Percentiles rank a stretch among this genome's conserved stretches.
phyloP scores from a whole-genome alignment of 2,888 invertebrate species.

The Agrotis ipsilon region DNA sequence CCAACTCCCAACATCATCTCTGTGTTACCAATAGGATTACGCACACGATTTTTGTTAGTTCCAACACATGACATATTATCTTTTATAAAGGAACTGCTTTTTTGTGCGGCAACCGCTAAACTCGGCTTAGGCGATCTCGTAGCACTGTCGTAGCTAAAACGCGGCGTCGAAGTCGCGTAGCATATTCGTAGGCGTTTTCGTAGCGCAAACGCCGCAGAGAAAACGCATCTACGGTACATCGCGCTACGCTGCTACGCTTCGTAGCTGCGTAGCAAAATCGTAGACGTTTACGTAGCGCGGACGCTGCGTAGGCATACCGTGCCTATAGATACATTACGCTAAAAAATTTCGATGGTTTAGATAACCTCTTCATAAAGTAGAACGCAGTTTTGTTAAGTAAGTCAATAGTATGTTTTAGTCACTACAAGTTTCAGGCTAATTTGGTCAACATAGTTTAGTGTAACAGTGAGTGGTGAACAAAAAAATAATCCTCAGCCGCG shows the following conservation, averaged over 20 bases:
- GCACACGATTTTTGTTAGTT: neutral
- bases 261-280: neutral
- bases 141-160: neutral
- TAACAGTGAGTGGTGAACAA: neutral
- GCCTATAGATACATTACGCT: neutral
- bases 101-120: too few relatives aligned
- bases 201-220: neutral
- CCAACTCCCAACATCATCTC: too few relatives aligned
- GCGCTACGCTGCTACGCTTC: constrained; percentile 1
- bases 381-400: too few relatives aligned
- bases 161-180: constrained; percentile 7
- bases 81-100: neutral
- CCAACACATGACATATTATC: neutral
- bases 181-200: neutral
- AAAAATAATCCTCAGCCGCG: constrained; percentile 10
- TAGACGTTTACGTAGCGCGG: constrained; percentile 5
- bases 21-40: too few relatives aligned
- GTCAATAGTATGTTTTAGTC: neutral
- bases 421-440: neutral
- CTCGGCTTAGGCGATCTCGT: too few relatives aligned
- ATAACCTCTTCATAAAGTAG: too few relatives aligned
- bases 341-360: neutral
- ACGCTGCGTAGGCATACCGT: neutral
- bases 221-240: neutral
- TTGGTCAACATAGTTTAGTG: neutral